phyloP scores from a whole-genome alignment of 2,113 vertebrate genomes.

The Bostrychus sinensis region DNA sequence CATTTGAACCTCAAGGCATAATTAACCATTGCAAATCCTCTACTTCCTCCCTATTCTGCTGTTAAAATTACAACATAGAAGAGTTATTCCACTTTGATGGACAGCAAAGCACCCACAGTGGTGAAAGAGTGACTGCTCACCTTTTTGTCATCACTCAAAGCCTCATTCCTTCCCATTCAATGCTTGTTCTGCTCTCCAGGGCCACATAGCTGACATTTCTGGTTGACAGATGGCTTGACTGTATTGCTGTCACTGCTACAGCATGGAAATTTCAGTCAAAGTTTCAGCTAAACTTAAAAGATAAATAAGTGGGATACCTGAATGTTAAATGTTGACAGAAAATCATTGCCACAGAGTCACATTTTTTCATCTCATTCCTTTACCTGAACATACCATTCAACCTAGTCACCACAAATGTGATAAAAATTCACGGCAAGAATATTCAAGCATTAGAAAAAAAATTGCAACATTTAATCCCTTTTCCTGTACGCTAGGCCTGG shows the following conservation, averaged over 20 bases:
- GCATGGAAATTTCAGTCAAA: background rate
- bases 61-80: background rate
- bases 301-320: constrained; percentile 23
- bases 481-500: constrained; percentile 68
- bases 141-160: background rate
- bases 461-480: background rate
- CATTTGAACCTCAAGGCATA: background rate
- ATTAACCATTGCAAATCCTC: background rate
- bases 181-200: constrained; percentile 2
- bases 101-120: background rate
- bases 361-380: constrained; percentile 9
- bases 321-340: background rate
- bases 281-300: background rate
- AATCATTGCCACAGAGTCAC: constrained; percentile 2
- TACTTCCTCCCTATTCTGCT: background rate
- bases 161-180: constrained; percentile 1
- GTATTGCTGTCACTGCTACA: background rate
- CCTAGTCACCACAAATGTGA: background rate
- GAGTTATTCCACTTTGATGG: constrained; percentile 1
- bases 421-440: too few relatives aligned
- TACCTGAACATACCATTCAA: background rate
- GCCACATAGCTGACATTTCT: constrained; percentile 46
- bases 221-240: background rate
- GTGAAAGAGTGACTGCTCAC: constrained; percentile 1
- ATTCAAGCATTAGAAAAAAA: background rate